Evolutionary conservation across 2,888 invertebrate species (phyloP).

Genomic region (Tinea pellionella): DNA sequence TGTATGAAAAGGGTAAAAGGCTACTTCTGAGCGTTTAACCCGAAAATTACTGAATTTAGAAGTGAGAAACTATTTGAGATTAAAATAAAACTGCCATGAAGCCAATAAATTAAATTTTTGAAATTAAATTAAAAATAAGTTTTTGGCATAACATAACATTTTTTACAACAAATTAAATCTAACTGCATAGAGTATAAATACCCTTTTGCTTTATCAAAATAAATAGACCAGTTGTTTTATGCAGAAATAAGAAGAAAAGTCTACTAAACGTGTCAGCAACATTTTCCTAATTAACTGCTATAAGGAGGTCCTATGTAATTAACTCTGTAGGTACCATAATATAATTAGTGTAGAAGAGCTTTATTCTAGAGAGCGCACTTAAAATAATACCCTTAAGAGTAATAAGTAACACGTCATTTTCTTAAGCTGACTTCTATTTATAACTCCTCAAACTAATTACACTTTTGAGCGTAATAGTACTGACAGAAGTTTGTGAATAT

Average conservation of each 20-base stretch:
- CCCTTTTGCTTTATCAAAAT: no score
- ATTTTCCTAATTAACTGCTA: slow-evolving; percentile 7
- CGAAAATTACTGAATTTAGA: background rate
- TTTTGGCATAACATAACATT: no score
- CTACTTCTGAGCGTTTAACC: background rate
- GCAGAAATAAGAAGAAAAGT: no score
- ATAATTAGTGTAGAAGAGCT: slow-evolving; percentile 7
- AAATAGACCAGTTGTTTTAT: no score
- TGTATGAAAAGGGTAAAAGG: background rate
- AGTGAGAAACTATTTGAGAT: background rate
- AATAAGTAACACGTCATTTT: background rate
- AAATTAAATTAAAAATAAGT: no score
- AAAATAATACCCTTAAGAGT: background rate
- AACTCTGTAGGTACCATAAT: background rate
- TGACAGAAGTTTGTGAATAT: no score
- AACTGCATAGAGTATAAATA: no score
- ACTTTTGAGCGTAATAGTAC: background rate
- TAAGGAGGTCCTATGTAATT: slow-evolving; percentile 5
- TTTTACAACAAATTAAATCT: no score
- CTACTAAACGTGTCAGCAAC: background rate
- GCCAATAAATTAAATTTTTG: background rate
- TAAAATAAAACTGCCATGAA: background rate
- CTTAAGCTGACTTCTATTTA: background rate
- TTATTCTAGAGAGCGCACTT: background rate
- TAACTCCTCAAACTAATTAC: background rate